Conservation (phyloP, 2,113 vertebrate species). For the Spheniscus mendiculus region DNA sequence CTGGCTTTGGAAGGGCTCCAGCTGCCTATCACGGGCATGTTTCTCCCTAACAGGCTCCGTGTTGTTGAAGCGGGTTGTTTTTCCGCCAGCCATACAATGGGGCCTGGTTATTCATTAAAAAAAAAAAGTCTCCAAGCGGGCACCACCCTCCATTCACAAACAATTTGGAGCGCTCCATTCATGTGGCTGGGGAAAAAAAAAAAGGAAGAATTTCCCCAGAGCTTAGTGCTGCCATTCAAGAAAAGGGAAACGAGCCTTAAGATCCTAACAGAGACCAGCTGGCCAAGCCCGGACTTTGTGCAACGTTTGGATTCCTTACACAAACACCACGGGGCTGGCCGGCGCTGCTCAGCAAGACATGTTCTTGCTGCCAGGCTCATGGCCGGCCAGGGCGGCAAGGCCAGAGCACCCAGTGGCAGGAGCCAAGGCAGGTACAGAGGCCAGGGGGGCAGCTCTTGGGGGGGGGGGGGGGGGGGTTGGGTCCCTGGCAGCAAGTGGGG, state of each 20-base stretch:
- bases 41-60: conserved; percentile 73
- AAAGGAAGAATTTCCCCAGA: conserved; percentile 29
- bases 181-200: neutral
- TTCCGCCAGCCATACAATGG: conserved; percentile 75
- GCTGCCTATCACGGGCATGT: conserved; percentile 65
- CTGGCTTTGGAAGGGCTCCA: conserved; percentile 76
- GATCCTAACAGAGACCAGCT: conserved; percentile 73
- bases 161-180: conserved; percentile 78
- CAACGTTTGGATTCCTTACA: conserved; percentile 74
- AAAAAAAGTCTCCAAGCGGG: conserved; percentile 60
- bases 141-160: conserved; percentile 82
- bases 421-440: rapidly evolving
- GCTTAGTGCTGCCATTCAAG: conserved; percentile 50
- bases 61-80: conserved; percentile 78
- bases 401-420: neutral
- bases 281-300: conserved; percentile 42
- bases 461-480: neutral
- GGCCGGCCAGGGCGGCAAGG: neutral
- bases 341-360: neutral
- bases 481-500: rapidly evolving
- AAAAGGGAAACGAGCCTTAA: conserved; percentile 62
- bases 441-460: rapidly evolving
- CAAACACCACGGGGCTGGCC: conserved; percentile 46
- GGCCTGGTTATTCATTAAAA: conserved; percentile 78
- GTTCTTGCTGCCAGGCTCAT: neutral